Evolutionary conservation across 2,113 vertebrate genomes (phyloP).

Genomic region (Ammodytes marinus): DNA sequence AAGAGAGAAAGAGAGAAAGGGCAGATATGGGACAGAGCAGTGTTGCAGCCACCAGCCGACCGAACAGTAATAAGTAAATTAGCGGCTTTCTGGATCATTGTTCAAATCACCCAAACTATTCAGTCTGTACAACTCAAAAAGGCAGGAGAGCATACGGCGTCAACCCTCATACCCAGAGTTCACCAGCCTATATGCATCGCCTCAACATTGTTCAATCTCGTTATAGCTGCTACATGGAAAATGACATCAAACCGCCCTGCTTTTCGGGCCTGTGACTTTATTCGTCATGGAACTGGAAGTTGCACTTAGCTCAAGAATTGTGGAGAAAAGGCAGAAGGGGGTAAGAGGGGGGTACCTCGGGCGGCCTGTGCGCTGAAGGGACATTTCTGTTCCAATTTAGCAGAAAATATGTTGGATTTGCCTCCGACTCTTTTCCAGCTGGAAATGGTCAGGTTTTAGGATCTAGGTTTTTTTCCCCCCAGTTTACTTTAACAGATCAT

Average conservation of each 20-base stretch:
- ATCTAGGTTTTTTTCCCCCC: conserved; percentile 67
- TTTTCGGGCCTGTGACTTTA: conserved; percentile 70
- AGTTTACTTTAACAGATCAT: conserved; percentile 83
- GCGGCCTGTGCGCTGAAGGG: conserved; percentile 62
- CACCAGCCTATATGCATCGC: conserved; percentile 37
- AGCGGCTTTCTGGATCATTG: conserved; percentile 53
- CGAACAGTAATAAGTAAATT: conserved; percentile 37
- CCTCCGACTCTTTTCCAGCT: conserved; percentile 79
- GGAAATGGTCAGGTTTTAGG: conserved; percentile 82
- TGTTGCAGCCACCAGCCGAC: conserved; percentile 39
- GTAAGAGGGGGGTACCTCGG: conserved; percentile 37
- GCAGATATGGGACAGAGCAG: conserved; percentile 54
- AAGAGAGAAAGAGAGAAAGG: conserved; percentile 42
- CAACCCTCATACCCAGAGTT: conserved; percentile 57
- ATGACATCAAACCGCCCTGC: conserved; percentile 67
- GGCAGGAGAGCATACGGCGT: conserved; percentile 46
- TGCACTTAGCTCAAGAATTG: conserved; percentile 66
- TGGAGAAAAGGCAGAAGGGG: conserved; percentile 55
- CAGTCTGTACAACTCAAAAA: conserved; percentile 23
- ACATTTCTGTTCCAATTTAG: conserved; percentile 82
- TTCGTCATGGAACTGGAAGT: conserved; percentile 77
- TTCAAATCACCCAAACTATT: conserved; percentile 55
- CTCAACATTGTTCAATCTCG: conserved; percentile 60
- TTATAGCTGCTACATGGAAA: conserved; percentile 73
- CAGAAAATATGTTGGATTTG: conserved; percentile 82